phyloP scores from a whole-genome alignment of 2,113 vertebrate species.

The Cyphomyrus plagiostoma region DNA sequence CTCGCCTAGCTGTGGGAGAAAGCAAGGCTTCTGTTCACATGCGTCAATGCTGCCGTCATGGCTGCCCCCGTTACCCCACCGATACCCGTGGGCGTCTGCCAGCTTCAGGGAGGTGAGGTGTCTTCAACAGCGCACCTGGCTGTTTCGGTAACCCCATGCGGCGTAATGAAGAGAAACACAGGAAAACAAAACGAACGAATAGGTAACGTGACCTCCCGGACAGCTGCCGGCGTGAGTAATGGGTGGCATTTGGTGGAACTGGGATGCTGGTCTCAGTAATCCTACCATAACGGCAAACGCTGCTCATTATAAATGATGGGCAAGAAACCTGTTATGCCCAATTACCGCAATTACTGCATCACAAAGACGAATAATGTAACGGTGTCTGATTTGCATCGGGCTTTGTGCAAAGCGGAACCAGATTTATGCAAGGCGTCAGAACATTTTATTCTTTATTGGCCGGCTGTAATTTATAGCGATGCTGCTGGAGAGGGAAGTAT shows the following conservation, averaged over 20 bases:
- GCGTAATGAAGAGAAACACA: not conserved
- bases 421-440: not conserved
- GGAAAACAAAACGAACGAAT: not conserved
- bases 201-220: not conserved
- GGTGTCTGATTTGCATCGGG: not conserved
- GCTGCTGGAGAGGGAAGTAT: not conserved
- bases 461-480: not conserved
- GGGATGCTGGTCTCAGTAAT: not conserved
- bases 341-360: not conserved
- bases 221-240: not conserved
- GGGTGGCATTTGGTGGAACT: not conserved
- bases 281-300: not conserved
- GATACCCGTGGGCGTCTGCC: not conserved
- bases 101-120: not conserved
- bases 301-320: not conserved
- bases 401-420: not conserved
- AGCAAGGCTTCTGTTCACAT: not conserved
- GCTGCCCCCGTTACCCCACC: not conserved
- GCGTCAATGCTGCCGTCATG: not conserved
- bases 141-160: not conserved
- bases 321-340: not conserved
- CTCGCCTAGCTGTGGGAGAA: not conserved
- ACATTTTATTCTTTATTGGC: not conserved
- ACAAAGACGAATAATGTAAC: not conserved
- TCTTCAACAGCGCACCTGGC: not conserved